Evolutionary conservation across 2,113 vertebrate species (phyloP).

Genomic region (Oncorhynchus mykiss): DNA sequence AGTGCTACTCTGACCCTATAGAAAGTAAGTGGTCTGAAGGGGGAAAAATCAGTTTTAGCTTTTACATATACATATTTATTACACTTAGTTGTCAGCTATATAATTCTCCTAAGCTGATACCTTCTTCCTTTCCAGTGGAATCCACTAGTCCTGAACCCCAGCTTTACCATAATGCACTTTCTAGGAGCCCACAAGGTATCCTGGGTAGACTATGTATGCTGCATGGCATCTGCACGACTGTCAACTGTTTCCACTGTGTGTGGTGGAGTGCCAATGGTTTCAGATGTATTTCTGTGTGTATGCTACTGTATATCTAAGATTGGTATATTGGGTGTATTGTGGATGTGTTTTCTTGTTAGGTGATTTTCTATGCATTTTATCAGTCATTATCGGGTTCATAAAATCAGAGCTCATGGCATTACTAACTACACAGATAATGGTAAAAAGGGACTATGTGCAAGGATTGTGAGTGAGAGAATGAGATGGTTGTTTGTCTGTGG

Average conservation of each 20-base stretch:
- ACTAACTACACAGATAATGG: background rate
- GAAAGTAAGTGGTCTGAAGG: too few species aligned
- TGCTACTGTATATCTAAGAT: background rate
- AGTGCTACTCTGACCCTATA: too few species aligned
- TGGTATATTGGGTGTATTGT: background rate
- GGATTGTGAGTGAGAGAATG: constrained; percentile 1
- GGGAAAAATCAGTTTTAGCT: too few species aligned
- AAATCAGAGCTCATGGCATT: background rate
- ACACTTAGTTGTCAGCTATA: background rate
- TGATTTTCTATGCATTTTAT: background rate
- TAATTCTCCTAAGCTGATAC: constrained; percentile 33
- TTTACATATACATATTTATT: too few species aligned
- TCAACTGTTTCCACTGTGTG: background rate
- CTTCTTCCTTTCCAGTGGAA: constrained; percentile 89
- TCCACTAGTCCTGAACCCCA: constrained; percentile 98
- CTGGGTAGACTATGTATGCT: constrained; percentile 62
- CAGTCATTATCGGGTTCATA: background rate
- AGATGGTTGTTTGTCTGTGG: constrained; percentile 8
- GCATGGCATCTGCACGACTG: constrained; percentile 49
- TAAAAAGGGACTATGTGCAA: constrained; percentile 16
- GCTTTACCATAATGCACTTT: constrained; percentile 99
- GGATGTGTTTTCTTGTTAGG: background rate
- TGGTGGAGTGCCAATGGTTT: background rate
- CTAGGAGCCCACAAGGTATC: constrained; percentile 98
- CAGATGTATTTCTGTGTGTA: background rate